A percentile compares a stretch with the other conserved stretches of the same genome.
Evolutionary conservation across 2,888 invertebrate genomes (phyloP).

Genomic region (Nomada fucata): DNA sequence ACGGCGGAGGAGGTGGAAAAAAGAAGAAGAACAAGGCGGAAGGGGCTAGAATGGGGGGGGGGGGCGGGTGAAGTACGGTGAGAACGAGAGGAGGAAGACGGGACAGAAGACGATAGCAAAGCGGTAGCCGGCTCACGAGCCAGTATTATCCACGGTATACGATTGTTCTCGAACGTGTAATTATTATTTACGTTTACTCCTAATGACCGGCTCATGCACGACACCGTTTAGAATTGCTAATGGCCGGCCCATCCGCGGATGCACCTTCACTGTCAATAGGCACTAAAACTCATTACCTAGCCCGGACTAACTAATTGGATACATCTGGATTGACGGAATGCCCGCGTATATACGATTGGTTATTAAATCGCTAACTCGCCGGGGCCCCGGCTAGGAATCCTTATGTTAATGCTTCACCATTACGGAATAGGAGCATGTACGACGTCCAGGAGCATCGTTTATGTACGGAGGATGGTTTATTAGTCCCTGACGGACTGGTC

Average conservation of each 20-base stretch:
- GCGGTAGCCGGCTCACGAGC: slow-evolving; percentile 23
- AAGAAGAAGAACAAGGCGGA: neutral
- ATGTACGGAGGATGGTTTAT: slow-evolving; percentile 38
- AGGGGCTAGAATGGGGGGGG: neutral
- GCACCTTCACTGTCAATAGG: slow-evolving; percentile 70
- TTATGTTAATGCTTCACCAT: slow-evolving; percentile 57
- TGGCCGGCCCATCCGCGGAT: slow-evolving; percentile 55
- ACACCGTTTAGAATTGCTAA: slow-evolving; percentile 78
- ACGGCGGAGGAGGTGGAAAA: neutral
- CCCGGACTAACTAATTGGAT: slow-evolving; percentile 72
- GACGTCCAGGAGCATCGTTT: slow-evolving; percentile 14
- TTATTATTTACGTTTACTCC: slow-evolving; percentile 78
- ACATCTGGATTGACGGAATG: slow-evolving; percentile 68
- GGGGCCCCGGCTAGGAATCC: slow-evolving; percentile 27
- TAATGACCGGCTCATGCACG: slow-evolving; percentile 68
- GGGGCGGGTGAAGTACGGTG: neutral
- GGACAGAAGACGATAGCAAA: neutral
- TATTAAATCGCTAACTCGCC: slow-evolving; percentile 55
- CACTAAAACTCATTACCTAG: slow-evolving; percentile 73
- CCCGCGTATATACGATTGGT: slow-evolving; percentile 51
- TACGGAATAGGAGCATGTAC: slow-evolving; percentile 46
- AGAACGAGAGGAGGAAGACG: neutral
- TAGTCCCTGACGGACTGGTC: slow-evolving; percentile 3
- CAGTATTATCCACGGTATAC: slow-evolving; percentile 47
- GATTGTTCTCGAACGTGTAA: slow-evolving; percentile 75